Base-by-base conservation (phyloP, 2,797 vertebrate genomes). In the Rhynchonycteris naso region DNA sequence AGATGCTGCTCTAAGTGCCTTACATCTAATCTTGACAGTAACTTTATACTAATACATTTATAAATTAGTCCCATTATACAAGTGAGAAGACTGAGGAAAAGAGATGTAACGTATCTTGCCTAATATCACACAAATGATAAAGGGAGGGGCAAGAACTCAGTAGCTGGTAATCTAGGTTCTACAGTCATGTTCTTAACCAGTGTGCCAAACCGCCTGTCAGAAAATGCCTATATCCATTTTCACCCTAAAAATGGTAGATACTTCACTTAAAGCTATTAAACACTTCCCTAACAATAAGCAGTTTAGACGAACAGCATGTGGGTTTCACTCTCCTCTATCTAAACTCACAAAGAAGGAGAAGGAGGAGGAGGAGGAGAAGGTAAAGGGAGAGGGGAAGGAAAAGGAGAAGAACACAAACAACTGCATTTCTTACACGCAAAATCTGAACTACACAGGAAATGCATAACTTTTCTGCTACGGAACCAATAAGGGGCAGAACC, bases 141-240 rank as follows among this genome's bases (percentile, higher is more conserved):
- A 22, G 26, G 16, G 24, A 58, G 10, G 43, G 58, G 33, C 35
- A 13, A 11, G 15, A 66, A 83, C 21, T 59, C 30, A 33, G 61
- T 82, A 63, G 58, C 58, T 81, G 54, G 19, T 74, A 33, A 61
- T 13, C 10, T 47, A n/a, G 38, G 4, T 61, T 86, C 38, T 33
- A 30, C 26, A 61, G 18, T 1, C 26, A 88, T 6, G 35, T 81
- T 80, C 43, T 82, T 43, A 81, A 35, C 5, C 4, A 58, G 4
- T 9, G 13, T 43, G 10, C 12, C 19, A 86, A 68, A 61, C 22
- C 56, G 43, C n/a, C 24, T 52, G 13, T 47, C 14, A 28, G 54
- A 95, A 80, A 94, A 92, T n/a, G 26, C 33, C 43, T 90, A 71
- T 21, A 56, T 68, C 13, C 47, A 84, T 66, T 10, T 63, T 75